phyloP scores from a whole-genome alignment of 2,113 vertebrate genomes.

The Puntigrus tetrazona region DNA sequence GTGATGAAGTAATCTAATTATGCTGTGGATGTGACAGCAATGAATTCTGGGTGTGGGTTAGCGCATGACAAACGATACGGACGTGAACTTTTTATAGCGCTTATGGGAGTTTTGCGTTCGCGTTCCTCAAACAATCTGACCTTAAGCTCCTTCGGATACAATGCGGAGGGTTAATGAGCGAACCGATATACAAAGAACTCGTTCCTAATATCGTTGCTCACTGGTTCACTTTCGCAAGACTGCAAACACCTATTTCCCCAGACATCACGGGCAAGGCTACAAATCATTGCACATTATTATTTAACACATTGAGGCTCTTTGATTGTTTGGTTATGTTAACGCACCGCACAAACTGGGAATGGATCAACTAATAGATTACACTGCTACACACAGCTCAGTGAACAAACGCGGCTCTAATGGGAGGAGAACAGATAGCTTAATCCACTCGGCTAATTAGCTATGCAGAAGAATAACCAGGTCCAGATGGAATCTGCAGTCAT shows the following conservation, averaged over 20 bases:
- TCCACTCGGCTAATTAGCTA: not conserved
- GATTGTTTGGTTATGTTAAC: not conserved
- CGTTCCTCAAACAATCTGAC: not conserved
- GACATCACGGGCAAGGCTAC: constrained; percentile 1
- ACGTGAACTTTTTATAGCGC: not conserved
- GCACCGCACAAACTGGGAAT: constrained; percentile 6
- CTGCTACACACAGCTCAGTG: not conserved
- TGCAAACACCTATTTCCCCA: not conserved
- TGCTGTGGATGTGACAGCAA: not conserved
- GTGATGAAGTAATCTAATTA: constrained; percentile 50
- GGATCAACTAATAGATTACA: not conserved
- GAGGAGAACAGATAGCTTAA: constrained; percentile 22
- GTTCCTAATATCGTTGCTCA: not conserved
- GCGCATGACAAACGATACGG: not conserved
- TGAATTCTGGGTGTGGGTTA: not conserved
- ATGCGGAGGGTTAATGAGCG: not conserved
- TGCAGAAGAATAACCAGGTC: not conserved
- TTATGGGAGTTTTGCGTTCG: not conserved
- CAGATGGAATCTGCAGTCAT: not conserved
- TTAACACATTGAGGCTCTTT: not conserved
- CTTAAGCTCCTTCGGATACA: not conserved
- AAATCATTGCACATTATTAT: constrained; percentile 24
- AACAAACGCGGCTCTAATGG: not conserved
- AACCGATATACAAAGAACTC: not conserved
- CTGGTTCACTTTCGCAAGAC: not conserved